phyloP scores from a whole-genome alignment of 1,140 invertebrate species.

The Cyphomyrmex costatus region DNA sequence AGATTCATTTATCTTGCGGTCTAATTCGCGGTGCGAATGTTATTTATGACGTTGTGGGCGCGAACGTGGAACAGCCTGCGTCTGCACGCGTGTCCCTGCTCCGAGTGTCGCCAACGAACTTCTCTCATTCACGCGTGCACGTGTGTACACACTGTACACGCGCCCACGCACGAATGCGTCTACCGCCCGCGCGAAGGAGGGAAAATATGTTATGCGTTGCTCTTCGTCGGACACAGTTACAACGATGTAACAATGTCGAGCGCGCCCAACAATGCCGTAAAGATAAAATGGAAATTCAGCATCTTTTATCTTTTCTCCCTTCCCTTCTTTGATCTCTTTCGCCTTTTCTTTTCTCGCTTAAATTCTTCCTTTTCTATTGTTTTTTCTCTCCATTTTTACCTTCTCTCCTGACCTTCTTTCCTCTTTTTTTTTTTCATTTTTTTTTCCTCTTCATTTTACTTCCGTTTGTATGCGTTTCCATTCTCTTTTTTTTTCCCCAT shows the following conservation, averaged over 20 bases:
- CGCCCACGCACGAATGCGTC: constrained; percentile 18
- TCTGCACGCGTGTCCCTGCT: constrained; percentile 37
- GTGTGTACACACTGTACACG: constrained; percentile 12
- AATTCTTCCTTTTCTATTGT: not conserved
- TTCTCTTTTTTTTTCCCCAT: not conserved
- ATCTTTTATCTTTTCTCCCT: not conserved
- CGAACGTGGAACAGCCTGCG: constrained; percentile 12
- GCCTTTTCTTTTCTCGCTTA: not conserved
- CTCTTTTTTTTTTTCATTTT: not conserved
- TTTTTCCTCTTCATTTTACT: not conserved
- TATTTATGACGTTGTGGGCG: constrained; percentile 6
- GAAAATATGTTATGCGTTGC: not conserved
- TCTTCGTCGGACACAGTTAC: not conserved
- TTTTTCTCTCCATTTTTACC: not conserved
- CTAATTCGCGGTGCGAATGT: constrained; percentile 6
- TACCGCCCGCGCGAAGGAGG: not conserved
- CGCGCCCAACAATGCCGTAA: not conserved
- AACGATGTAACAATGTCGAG: not conserved
- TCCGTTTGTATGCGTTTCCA: not conserved
- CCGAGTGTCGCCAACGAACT: not conserved
- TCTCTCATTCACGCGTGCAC: constrained; percentile 11
- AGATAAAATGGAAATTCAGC: not conserved
- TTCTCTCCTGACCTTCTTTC: not conserved
- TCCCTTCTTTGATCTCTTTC: not conserved
- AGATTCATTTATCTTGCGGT: constrained; percentile 23